Evolutionary conservation across 2,888 invertebrate genomes (phyloP).

Genomic region (Lasioglossum malachurum): DNA sequence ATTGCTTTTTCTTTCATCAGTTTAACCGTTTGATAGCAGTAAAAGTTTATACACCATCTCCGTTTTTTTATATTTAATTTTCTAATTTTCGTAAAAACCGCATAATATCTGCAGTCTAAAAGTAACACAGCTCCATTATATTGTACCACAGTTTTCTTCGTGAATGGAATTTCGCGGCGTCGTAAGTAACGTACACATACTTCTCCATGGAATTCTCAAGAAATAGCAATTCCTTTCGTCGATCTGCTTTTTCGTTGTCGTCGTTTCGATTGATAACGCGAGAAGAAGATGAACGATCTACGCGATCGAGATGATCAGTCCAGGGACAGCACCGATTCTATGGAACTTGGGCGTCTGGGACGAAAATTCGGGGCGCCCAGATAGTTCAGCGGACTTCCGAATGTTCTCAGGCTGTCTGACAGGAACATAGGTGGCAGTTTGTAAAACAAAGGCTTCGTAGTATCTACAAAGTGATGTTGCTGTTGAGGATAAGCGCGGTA

Average conservation of each 20-base stretch:
- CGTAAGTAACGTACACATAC: not conserved
- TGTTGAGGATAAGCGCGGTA: not conserved
- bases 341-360: constrained; percentile 86
- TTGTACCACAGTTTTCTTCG: not conserved
- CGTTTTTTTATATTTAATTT: not conserved
- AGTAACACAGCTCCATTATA: not conserved
- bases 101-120: not conserved
- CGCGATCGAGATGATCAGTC: constrained; percentile 84
- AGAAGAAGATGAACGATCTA: not conserved
- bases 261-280: not conserved
- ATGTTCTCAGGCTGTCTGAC: constrained; percentile 86
- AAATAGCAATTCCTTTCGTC: not conserved
- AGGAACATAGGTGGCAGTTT: constrained; percentile 86
- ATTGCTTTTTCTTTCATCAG: not conserved
- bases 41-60: no score
- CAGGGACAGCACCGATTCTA: constrained; percentile 89
- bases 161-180: not conserved
- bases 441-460: constrained; percentile 64
- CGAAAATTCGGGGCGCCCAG: constrained; percentile 88
- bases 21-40: not conserved
- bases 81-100: not conserved
- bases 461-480: constrained; percentile 66
- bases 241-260: not conserved
- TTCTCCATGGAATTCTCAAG: not conserved
- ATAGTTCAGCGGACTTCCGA: constrained; percentile 90